phyloP scores from a whole-genome alignment of 92 coral and sea anemone species.

The Blastomussa wellsi region DNA sequence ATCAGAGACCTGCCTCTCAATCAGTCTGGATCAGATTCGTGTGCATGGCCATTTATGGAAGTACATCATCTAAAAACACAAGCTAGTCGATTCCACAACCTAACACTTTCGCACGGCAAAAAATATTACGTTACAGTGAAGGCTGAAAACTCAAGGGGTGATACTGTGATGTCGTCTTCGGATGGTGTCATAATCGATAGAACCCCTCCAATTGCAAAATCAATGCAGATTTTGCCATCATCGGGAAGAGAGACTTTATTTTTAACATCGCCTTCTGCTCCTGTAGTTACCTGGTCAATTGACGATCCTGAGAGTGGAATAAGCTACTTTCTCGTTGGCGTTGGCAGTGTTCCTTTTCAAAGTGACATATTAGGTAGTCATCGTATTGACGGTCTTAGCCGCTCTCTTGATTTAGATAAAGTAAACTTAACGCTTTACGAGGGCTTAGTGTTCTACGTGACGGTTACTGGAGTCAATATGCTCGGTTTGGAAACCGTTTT shows the following conservation, averaged over 20 bases:
- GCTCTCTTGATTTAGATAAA: conserved; percentile 74
- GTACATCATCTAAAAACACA: conserved; percentile 55
- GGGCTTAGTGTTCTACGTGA: conserved; percentile 71
- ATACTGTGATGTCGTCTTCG: conserved; percentile 68
- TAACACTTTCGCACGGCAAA: conserved; percentile 77
- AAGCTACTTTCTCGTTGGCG: conserved; percentile 66
- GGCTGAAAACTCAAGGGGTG: conserved; percentile 75
- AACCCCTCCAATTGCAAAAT: conserved; percentile 67
- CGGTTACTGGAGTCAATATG: conserved; percentile 79
- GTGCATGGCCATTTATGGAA: conserved; percentile 67
- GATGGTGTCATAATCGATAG: conserved; percentile 93
- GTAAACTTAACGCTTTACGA: conserved; percentile 71
- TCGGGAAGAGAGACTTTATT: conserved; percentile 67
- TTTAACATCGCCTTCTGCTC: conserved; percentile 71
- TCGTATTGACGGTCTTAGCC: conserved; percentile 50
- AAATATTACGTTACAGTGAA: conserved; percentile 82
- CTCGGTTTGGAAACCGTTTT: conserved; percentile 76
- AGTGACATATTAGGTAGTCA: conserved; percentile 61
- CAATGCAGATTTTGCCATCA: conserved; percentile 66
- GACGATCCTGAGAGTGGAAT: conserved; percentile 87
- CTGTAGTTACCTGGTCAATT: conserved; percentile 85
- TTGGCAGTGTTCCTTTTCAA: conserved; percentile 73
- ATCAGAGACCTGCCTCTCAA: conserved; percentile 60
- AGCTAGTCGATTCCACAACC: conserved; percentile 77
- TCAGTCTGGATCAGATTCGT: conserved; percentile 36